A percentile compares a stretch with the other conserved stretches of the same genome.
Conservation (phyloP, 2,113 vertebrate genomes). For the Crotophaga sulcirostris region DNA sequence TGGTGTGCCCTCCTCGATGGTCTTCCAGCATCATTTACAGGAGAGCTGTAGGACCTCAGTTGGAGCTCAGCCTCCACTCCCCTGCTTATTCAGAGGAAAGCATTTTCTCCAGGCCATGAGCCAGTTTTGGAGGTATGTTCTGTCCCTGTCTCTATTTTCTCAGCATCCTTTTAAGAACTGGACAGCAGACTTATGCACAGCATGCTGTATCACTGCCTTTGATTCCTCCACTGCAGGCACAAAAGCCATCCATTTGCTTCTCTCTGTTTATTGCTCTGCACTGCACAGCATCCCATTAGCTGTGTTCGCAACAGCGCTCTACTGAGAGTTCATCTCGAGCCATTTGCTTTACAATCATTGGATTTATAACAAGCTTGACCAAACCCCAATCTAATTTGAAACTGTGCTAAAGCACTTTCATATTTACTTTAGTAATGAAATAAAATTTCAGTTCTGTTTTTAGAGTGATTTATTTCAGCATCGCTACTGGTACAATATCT, state of each 20-base stretch:
- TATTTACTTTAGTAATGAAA: conserved; percentile 71
- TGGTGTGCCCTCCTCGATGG: rapidly evolving
- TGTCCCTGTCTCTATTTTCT: not conserved
- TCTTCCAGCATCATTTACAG: not conserved
- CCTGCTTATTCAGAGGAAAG: not conserved
- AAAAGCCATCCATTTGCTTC: not conserved
- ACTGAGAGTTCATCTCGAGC: conserved; percentile 34
- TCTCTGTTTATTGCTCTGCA: not conserved
- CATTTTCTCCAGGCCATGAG: not conserved
- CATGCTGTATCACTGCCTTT: not conserved
- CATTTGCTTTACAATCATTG: conserved; percentile 21
- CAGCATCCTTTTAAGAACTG: not conserved
- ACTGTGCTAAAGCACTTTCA: conserved; percentile 53
- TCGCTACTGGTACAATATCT: conserved; percentile 22
- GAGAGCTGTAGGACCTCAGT: not conserved
- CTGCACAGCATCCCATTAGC: conserved; percentile 1
- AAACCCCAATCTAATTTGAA: conserved; percentile 67
- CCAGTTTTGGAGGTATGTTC: not conserved
- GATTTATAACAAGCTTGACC: conserved; percentile 67
- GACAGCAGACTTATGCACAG: not conserved
- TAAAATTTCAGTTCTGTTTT: conserved; percentile 63
- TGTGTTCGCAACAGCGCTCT: not conserved
- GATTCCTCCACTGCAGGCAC: not conserved
- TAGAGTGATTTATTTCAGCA: conserved; percentile 58
- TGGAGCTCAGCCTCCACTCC: not conserved